Evolutionary conservation across 2,113 vertebrate genomes (phyloP), one percentile per base, ranked within the genome.

Genomic region (Limanda limanda): DNA sequence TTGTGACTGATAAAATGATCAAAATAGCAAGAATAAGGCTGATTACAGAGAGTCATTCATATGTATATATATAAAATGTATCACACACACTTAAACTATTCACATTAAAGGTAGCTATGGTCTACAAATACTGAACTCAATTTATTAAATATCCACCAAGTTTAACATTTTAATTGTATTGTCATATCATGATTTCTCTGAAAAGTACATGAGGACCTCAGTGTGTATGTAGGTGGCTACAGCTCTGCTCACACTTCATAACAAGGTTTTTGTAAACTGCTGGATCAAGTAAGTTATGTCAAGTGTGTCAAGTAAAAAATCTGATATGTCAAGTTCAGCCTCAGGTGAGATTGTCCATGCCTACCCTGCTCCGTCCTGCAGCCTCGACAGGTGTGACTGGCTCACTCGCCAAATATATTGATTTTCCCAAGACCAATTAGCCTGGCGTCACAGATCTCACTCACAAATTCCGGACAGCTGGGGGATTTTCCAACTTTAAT

Each of bases 371-470:
- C 80, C 27, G 45, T 78, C 83, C 79, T 31, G 64, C 60, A 56
- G 62, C 73, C 76, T 31, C 17, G 24, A 78, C 83, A 86, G 81
- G 74, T 65, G 82, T 20, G 45, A 89, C 89, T 58, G 15, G 76
- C 87, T 89, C 79, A 73, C 76, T 81, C 62, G 69, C 86, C 89
- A 80, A 86, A 86, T 72, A 74, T 76, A 93, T 92, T 72, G 92
- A 90, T 92, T 92, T 92, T 83, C 64, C 81, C 69, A 31, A 72
- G 85, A 90, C 92, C 92, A 93, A 92, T 93, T 92, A 91, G 90
- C 80, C 64, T 42, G 45, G 74, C 89, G 79, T 93, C 92, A 93
- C 87, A 91, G 89, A 91, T 90, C 91, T 91, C 89, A 91, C 91
- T 92, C 90, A 86, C 83, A 83, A 88, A 89, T 91, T 89, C 76